phyloP scores from a whole-genome alignment of 1,140 invertebrate species.

The Dendroctonus valens region DNA sequence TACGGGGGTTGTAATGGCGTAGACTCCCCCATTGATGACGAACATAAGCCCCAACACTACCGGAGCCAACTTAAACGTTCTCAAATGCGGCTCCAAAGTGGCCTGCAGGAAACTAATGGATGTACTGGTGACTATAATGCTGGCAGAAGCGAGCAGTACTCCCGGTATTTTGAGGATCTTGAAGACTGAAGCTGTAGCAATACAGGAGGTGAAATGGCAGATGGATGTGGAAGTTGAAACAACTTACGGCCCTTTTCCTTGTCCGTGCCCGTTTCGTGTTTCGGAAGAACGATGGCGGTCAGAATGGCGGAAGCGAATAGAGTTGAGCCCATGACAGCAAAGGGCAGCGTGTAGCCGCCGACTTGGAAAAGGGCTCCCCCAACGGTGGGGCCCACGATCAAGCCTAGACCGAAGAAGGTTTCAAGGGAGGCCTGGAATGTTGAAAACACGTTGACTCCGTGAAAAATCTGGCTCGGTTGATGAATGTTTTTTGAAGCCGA shows the following conservation, averaged over 20 bases:
- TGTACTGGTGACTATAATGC: slow-evolving; percentile 72
- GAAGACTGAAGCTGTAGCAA: slow-evolving; percentile 58
- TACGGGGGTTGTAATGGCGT: slow-evolving; percentile 75
- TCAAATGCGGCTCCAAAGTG: slow-evolving; percentile 77
- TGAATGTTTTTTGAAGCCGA: not conserved
- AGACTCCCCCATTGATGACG: slow-evolving; percentile 82
- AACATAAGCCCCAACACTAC: slow-evolving; percentile 81
- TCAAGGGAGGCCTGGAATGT: slow-evolving; percentile 71
- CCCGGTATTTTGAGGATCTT: slow-evolving; percentile 67
- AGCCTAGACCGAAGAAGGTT: slow-evolving; percentile 85
- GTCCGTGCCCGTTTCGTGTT: slow-evolving; percentile 59
- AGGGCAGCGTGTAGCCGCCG: slow-evolving; percentile 85
- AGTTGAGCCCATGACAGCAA: slow-evolving; percentile 76
- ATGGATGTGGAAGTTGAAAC: too few relatives aligned
- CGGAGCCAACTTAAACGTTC: slow-evolving; percentile 71
- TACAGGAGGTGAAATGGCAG: too few relatives aligned
- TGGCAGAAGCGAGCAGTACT: slow-evolving; percentile 64
- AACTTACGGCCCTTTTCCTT: slow-evolving; percentile 60
- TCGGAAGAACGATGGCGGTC: slow-evolving; percentile 71
- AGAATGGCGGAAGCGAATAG: slow-evolving; percentile 74
- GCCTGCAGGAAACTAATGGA: slow-evolving; percentile 81
- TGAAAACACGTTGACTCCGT: slow-evolving; percentile 1
- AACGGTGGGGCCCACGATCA: slow-evolving; percentile 83
- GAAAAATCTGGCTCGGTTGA: not conserved
- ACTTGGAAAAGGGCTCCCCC: slow-evolving; percentile 76